phyloP scores from a whole-genome alignment of 2,113 vertebrate species.

The Camelus bactrianus region DNA sequence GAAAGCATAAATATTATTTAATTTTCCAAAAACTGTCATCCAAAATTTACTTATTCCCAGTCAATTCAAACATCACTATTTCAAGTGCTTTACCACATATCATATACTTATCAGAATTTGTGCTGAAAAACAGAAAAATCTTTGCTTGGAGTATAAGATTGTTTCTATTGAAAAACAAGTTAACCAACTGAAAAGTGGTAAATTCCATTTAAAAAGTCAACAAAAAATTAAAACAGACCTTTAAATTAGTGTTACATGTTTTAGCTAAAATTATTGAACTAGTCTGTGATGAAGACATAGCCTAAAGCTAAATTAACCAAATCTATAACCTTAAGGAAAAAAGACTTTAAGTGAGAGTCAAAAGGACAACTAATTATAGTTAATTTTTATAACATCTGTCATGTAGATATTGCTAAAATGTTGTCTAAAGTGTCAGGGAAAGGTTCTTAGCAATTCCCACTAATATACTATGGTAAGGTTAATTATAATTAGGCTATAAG shows the following conservation, averaged over 20 bases:
- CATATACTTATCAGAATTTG: background rate
- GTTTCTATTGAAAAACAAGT: constrained; percentile 33
- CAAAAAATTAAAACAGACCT: background rate
- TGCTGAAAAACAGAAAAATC: background rate
- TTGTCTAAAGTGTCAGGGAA: background rate
- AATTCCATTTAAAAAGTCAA: background rate
- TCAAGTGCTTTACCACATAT: background rate
- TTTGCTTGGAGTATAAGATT: background rate
- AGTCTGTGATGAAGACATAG: background rate
- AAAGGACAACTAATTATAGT: constrained; percentile 15
- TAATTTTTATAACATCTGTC: background rate
- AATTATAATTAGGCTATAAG: constrained; percentile 26
- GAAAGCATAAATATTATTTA: background rate
- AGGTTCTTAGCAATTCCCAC: background rate
- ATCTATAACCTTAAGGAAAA: constrained; percentile 1
- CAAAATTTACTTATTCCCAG: background rate
- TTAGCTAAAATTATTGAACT: constrained; percentile 18
- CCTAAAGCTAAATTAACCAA: background rate
- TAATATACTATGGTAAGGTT: background rate
- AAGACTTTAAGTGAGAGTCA: constrained; percentile 9
- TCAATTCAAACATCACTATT: background rate
- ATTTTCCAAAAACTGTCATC: background rate
- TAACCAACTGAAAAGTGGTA: background rate
- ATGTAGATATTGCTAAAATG: background rate
- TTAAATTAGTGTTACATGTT: background rate